Base-by-base conservation (phyloP, 2,113 vertebrate genomes). In the Hippocampus mohnikei region DNA sequence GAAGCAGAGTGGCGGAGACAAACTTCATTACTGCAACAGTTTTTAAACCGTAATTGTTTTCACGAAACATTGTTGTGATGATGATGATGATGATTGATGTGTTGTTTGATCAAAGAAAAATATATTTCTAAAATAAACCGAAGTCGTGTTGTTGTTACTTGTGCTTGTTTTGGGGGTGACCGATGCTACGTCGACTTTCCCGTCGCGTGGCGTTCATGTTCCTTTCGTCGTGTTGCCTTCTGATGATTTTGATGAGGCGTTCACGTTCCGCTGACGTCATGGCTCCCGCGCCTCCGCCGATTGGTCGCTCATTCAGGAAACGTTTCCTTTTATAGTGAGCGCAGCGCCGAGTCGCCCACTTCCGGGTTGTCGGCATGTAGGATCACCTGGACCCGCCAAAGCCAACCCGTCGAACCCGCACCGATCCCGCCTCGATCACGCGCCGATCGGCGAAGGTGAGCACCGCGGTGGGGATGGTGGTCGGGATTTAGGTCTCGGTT, bases 301-400 rank as follows among this genome's bases (percentile, higher is more conserved):
- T 68, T 68, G 1, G 56, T 8, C 74, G 70, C 76, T 75, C 78
- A 76, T 74, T 82, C 85, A 88, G 85, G 84, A 85, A 81, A 84
- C 78, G 80, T 75, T 82, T 88, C 88, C 86, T 84, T 87, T 83
- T 88, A 88, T 88, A 83, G 88, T 73, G 58, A 81, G 84, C 73
- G 77, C 4, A 42, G 74, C 63, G 61, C 7, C 40, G 81, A n/a
- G 79, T 67, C 59, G 50, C 67, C 37, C 46, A 63, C 71, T 89
- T 89, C 88, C 88, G 88, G 86, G 83, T 89, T 83, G 69, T 27
- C 81, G 73, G 75, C 81, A 80, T 82, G 87, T 82, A 85, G 83
- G 81, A 80, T 77, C 81, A 85, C 85, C 87, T 84, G 86, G 79
- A 84, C 60, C 41, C 63, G 40, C 63, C 73, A 61, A 71, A 71